Percentiles rank a stretch among this genome's conserved stretches.
These are phyloP conservation scores for Sarcophaga carnaria DNA, from an alignment of 2,888 invertebrate genomes.

Conservation along the genomic window DNA sequence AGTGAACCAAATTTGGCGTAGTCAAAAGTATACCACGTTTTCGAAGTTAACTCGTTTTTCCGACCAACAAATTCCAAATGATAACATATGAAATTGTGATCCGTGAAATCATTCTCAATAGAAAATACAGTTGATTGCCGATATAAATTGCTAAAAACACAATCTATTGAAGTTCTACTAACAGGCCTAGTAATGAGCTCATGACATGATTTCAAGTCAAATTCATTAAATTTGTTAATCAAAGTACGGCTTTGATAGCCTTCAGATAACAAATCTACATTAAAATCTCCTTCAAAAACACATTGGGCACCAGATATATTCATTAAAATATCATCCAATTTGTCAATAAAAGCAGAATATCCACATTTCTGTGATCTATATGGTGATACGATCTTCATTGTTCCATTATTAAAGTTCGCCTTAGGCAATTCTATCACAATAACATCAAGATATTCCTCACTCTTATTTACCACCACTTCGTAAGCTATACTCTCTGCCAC, in stretches of 20 bases:
- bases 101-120: neutral
- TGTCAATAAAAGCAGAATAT: neutral
- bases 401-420: neutral
- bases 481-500: neutral
- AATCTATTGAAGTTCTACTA: neutral
- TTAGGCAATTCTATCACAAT: neutral
- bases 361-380: neutral
- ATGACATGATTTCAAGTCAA: neutral
- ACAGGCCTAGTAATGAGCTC: neutral
- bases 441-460: neutral
- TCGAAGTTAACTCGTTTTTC: too few species aligned
- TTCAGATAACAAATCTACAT: neutral
- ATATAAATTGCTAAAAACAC: neutral
- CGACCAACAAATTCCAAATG: too few species aligned
- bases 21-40: too few species aligned
- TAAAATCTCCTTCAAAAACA: neutral
- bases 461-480: neutral
- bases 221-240: neutral
- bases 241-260: neutral
- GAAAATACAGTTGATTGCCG: neutral
- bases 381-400: neutral
- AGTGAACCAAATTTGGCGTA: too few species aligned
- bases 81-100: neutral
- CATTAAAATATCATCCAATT: neutral
- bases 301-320: neutral